These are phyloP conservation scores for Pollachius pollachius DNA, from an alignment of 2,113 vertebrate genomes.

Conservation along the genomic window DNA sequence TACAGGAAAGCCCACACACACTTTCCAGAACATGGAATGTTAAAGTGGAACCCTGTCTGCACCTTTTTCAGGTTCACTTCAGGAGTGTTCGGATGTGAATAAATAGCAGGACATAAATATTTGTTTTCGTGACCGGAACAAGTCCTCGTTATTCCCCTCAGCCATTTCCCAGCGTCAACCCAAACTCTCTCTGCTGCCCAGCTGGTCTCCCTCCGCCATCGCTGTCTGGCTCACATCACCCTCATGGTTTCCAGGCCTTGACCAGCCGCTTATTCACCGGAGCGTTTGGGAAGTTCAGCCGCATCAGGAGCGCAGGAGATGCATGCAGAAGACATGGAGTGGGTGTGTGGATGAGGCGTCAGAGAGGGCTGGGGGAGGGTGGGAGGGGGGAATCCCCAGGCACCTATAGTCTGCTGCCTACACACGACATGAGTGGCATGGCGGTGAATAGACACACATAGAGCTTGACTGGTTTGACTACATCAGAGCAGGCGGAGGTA, in stretches of 20 bases:
- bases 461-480: too few species aligned
- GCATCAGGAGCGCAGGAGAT: conserved; percentile 49
- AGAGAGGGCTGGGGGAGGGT: not conserved
- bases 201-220: not conserved
- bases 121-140: too few species aligned
- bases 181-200: not conserved
- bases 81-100: too few species aligned
- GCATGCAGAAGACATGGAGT: not conserved
- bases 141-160: not conserved
- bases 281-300: conserved; percentile 55
- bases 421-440: not conserved
- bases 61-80: too few species aligned
- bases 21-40: too few species aligned
- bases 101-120: too few species aligned
- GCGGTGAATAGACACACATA: too few species aligned
- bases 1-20: too few species aligned
- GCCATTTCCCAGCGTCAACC: not conserved
- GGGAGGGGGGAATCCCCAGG: conserved; percentile 20
- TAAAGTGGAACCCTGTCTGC: too few species aligned
- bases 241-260: conserved; percentile 63
- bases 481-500: too few species aligned
- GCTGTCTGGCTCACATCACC: conserved; percentile 20
- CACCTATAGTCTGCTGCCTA: not conserved
- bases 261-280: conserved; percentile 54
- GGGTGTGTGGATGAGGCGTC: too few species aligned